Evolutionary conservation across 2,797 vertebrate species (phyloP).

Genomic region (Neopelma chrysocephalum): DNA sequence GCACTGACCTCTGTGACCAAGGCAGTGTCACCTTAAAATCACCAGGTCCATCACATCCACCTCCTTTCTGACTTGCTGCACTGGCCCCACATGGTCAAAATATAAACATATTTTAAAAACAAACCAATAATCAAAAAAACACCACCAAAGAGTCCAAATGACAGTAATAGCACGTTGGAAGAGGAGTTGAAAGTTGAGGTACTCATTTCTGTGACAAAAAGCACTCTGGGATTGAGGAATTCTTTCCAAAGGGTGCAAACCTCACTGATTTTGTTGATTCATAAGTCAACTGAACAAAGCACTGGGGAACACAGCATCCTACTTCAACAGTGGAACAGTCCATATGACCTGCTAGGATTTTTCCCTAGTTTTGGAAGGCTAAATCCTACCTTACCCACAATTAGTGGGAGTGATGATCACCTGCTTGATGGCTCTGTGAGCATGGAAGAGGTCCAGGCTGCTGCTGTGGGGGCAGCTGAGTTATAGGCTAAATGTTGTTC

Average conservation of each 20-base stretch:
- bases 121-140: neutral
- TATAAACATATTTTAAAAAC: neutral
- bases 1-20: neutral
- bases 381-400: neutral
- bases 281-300: neutral
- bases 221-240: neutral
- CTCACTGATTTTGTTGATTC: neutral
- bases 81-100: rapidly evolving
- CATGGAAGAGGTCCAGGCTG: neutral
- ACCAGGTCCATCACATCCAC: neutral
- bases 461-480: neutral
- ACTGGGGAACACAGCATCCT: neutral
- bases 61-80: neutral
- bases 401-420: neutral
- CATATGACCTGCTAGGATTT: neutral
- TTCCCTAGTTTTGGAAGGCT: neutral
- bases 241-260: neutral
- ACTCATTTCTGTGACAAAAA: neutral
- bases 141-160: neutral
- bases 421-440: neutral
- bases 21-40: neutral
- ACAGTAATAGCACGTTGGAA: neutral
- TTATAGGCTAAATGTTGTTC: neutral
- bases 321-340: neutral
- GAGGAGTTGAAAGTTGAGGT: neutral